phyloP scores from a whole-genome alignment of 2,113 vertebrate species.

The Empidonax alnorum region DNA sequence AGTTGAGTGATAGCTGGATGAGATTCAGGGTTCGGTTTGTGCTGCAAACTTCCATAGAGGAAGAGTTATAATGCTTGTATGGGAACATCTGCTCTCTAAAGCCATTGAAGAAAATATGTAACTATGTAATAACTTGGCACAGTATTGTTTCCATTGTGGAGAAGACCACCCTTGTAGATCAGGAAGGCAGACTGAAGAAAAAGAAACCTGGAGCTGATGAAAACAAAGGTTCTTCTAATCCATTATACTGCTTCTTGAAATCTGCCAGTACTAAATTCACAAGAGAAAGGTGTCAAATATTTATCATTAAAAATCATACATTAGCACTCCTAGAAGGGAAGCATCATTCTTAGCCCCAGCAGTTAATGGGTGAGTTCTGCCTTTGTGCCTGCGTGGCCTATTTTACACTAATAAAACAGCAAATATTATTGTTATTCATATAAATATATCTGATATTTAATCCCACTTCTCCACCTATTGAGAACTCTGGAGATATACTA shows the following conservation, averaged over 20 bases:
- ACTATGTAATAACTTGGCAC: slow-evolving; percentile 34
- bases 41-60: neutral
- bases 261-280: neutral
- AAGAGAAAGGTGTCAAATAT: neutral
- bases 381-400: neutral
- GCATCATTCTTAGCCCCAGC: neutral
- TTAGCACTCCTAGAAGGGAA: neutral
- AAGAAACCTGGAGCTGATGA: neutral
- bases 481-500: neutral
- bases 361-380: neutral
- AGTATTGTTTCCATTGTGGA: neutral
- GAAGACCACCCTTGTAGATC: slow-evolving; percentile 44
- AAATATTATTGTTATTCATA: neutral
- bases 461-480: neutral
- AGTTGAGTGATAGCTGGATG: neutral
- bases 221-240: neutral
- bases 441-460: neutral
- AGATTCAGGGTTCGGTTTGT: neutral
- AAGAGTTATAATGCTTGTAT: neutral
- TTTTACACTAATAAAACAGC: neutral
- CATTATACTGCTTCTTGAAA: neutral
- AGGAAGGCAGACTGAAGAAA: neutral
- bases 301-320: neutral
- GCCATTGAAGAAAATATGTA: neutral
- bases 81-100: slow-evolving; percentile 30